Evolutionary conservation across 2,797 vertebrate species (phyloP).

Genomic region (Agapornis canus): DNA sequence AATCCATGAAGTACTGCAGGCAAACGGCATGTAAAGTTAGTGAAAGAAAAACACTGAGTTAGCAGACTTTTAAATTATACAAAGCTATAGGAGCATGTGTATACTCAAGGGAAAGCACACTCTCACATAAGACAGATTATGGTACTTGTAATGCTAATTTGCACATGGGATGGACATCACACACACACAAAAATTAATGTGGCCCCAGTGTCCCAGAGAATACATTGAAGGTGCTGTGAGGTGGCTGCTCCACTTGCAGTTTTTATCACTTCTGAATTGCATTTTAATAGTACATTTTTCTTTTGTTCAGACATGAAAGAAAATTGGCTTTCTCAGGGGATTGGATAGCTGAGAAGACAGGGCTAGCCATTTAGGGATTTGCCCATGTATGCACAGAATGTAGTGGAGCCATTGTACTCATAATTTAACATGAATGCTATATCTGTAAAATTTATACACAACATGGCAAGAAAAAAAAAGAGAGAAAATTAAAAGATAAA

Average conservation of each 20-base stretch:
- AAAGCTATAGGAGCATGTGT: constrained; percentile 74
- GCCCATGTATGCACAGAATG: constrained; percentile 43
- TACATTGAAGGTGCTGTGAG: constrained; percentile 80
- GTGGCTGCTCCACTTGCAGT: constrained; percentile 81
- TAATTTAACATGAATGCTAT: background rate
- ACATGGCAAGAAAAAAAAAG: background rate
- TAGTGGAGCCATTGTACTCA: constrained; percentile 27
- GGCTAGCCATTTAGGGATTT: constrained; percentile 67
- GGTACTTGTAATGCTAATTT: constrained; percentile 84
- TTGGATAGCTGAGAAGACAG: constrained; percentile 75
- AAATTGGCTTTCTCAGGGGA: constrained; percentile 84
- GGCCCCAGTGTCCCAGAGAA: constrained; percentile 83
- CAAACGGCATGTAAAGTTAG: constrained; percentile 40
- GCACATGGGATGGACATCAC: constrained; percentile 84
- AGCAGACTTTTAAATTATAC: constrained; percentile 76
- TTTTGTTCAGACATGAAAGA: constrained; percentile 84
- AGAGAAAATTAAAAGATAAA: background rate
- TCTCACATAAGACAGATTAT: constrained; percentile 84
- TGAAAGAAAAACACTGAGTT: constrained; percentile 54
- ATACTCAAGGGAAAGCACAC: constrained; percentile 77
- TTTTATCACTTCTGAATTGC: constrained; percentile 87
- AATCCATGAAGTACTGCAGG: background rate
- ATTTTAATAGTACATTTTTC: constrained; percentile 89
- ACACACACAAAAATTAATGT: constrained; percentile 83
- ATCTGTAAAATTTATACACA: background rate